Base-by-base conservation (phyloP, 2,113 vertebrate genomes). In the Hoplias malabaricus region DNA sequence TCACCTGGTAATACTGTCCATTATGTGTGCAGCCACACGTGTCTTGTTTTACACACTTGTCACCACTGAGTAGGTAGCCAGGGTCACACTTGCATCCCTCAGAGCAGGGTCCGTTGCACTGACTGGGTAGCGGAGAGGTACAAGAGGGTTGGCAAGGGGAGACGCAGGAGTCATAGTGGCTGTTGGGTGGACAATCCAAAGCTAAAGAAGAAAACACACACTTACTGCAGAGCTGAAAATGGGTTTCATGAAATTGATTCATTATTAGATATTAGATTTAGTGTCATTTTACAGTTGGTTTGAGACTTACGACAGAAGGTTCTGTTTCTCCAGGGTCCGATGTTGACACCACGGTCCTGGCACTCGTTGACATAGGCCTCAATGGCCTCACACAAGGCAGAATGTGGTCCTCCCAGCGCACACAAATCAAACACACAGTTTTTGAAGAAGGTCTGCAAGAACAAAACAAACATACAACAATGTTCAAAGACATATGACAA, bases 381-480 rank as follows among this genome's bases (percentile, higher is more conserved):
- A 4, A 94, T 87, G 31, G 91, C 90, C 76, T 92, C 90, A 66
- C 93, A 94, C 54, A 93, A 82, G 29, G 88, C 79, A 16, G 84
- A 84, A 16, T 62, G 74, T 65, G 83, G 85, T 61, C 93, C 92
- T 1, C 86, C 88, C 87, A 92, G 83, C 62, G 86, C 91, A 82
- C 93, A 94, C 76, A 92, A 53, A 71, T 94, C 93, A 87, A 90
- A 94, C 38, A 93, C 3, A 68, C 92, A 90, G 83, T 89, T 89
- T 82, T 69, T 82, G 82, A 90, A 92, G 89, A 91, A 92, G 71
- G 75, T 81, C 90, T 93, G 38, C 67, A 73, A 63, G n/a, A 65
- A 66, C n/a, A 19, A 75, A 25, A 81, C 42, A 79, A 11, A 61
- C 5, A 14, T 29, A n/a, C 12, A 80, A 40, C n/a, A 23, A 14